Evolutionary conservation across 2,888 invertebrate genomes (phyloP).

Genomic region (Linnaemya tessellans): DNA sequence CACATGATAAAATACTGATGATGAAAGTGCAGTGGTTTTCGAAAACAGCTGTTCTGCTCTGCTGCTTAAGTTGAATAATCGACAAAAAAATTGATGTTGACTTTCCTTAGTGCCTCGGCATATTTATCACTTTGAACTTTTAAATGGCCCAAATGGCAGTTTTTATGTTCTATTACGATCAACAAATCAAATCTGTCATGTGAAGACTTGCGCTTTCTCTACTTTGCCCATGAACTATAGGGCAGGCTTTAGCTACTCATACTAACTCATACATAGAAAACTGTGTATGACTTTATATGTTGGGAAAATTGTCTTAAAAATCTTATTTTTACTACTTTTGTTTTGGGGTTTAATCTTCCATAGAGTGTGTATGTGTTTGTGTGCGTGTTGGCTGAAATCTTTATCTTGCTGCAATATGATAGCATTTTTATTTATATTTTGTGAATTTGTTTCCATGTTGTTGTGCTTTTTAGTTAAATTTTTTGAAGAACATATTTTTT

Average conservation of each 20-base stretch:
- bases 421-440: conserved; percentile 66
- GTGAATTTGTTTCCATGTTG: conserved; percentile 47
- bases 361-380: not conserved
- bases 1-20: no score
- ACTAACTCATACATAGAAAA: not conserved
- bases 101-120: no score
- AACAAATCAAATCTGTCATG: no score
- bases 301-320: conserved; percentile 41
- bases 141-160: no score
- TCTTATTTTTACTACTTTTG: conserved; percentile 40
- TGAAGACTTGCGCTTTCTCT: not conserved
- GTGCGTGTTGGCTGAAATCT: not conserved
- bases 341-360: conserved; percentile 47
- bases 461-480: conserved; percentile 24
- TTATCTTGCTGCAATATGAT: conserved; percentile 54
- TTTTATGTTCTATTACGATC: no score
- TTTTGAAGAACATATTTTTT: conserved; percentile 17
- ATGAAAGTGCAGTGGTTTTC: no score
- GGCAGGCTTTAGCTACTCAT: not conserved
- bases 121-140: no score
- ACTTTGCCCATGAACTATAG: not conserved
- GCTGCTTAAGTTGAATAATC: no score
- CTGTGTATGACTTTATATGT: not conserved
- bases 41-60: no score
- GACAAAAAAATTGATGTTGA: no score